Conservation (phyloP, 1,140 invertebrate species). For the Heliconius himera region DNA sequence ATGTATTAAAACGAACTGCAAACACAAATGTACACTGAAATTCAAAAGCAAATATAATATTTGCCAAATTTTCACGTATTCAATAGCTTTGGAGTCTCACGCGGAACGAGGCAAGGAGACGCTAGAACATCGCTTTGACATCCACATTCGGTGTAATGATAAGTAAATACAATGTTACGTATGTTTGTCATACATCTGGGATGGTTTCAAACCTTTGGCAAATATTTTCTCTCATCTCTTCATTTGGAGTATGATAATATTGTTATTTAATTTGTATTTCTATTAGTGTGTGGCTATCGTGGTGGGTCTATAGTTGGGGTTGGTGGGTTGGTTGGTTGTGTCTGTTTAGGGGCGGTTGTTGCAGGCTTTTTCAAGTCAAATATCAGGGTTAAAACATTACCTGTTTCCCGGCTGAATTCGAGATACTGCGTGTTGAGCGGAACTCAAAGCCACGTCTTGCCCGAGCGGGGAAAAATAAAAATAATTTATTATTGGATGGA, state of each 20-base stretch:
- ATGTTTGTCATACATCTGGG: conserved; percentile 1
- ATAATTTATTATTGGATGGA: too few relatives aligned
- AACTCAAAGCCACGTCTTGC: too few relatives aligned
- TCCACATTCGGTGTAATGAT: background rate
- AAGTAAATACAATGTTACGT: background rate
- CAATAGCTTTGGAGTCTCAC: background rate
- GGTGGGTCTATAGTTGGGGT: background rate
- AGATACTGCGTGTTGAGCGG: too few relatives aligned
- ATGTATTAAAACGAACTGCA: background rate
- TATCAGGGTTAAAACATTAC: too few relatives aligned
- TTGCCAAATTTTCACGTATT: background rate
- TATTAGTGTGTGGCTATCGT: background rate
- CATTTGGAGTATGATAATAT: conserved; percentile 3
- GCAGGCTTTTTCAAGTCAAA: too few relatives aligned
- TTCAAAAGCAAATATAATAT: background rate
- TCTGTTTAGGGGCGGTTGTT: too few relatives aligned
- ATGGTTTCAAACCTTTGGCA: conserved; percentile 2
- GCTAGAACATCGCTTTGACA: conserved; percentile 1
- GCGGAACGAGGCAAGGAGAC: background rate
- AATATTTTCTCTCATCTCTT: conserved; percentile 10
- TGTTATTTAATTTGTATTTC: conserved; percentile 1
- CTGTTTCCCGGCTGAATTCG: background rate
- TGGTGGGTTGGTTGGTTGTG: background rate
- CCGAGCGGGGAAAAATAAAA: too few relatives aligned
- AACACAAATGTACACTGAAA: background rate